phyloP scores from a whole-genome alignment of 2,888 invertebrate species.

The Conus canariensis region DNA sequence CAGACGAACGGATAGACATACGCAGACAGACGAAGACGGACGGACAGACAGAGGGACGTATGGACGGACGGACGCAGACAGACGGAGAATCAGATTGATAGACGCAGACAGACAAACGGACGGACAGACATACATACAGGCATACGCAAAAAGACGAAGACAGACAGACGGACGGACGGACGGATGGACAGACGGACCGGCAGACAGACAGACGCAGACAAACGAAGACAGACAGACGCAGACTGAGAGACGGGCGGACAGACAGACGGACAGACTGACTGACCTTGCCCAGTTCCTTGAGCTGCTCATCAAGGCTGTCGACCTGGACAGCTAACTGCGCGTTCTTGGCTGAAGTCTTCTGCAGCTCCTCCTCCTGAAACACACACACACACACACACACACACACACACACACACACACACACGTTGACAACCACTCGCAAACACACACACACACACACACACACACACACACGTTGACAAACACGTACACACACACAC shows the following conservation, averaged over 20 bases:
- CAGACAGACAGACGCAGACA: too few species aligned
- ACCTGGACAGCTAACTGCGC: constrained; percentile 79
- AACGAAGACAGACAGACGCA: not conserved
- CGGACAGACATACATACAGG: too few species aligned
- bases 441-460: not conserved
- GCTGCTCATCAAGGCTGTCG: constrained; percentile 78
- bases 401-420: not conserved
- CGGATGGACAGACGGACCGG: not conserved
- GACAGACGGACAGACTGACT: constrained; percentile 45
- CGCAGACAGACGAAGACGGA: too few species aligned
- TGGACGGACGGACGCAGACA: not conserved
- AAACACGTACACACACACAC: not conserved
- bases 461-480: not conserved
- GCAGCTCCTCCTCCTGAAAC: constrained; percentile 78
- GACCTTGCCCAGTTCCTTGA: constrained; percentile 79
- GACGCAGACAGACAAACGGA: too few species aligned
- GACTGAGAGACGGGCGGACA: not conserved
- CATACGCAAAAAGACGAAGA: not conserved
- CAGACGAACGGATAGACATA: too few species aligned
- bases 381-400: not conserved
- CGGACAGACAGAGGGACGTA: too few species aligned
- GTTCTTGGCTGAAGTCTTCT: constrained; percentile 78
- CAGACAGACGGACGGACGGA: not conserved
- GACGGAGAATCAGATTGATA: too few species aligned
- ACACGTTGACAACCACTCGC: too few species aligned